A percentile compares a stretch with the other conserved stretches of the same genome.
Evolutionary conservation across 2,113 vertebrate genomes (phyloP).

Genomic region (Epinephelus lanceolatus): DNA sequence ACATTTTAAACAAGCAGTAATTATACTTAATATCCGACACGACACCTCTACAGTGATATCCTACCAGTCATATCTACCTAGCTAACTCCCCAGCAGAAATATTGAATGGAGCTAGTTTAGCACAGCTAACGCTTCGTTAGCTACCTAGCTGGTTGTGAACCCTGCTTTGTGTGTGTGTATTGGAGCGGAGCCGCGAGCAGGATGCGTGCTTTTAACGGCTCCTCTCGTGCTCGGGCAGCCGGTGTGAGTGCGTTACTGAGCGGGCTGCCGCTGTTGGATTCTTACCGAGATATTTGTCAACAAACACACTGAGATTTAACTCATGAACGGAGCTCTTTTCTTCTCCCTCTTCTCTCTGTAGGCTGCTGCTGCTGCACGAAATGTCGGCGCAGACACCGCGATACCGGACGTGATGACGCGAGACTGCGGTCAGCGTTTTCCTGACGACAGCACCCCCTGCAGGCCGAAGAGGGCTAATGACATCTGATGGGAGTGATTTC

Average conservation of each 20-base stretch:
- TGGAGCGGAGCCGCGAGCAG: constrained; percentile 28
- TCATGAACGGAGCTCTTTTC: constrained; percentile 53
- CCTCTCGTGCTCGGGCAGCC: constrained; percentile 6
- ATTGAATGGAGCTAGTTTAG: background rate
- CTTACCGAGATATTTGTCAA: constrained; percentile 78
- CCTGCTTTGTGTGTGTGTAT: constrained; percentile 52
- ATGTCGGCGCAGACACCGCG: constrained; percentile 73
- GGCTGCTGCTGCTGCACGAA: constrained; percentile 46
- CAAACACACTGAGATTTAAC: constrained; percentile 66
- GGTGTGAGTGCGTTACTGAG: constrained; percentile 21
- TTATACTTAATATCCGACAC: background rate
- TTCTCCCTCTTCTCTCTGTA: constrained; percentile 25
- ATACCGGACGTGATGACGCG: constrained; percentile 19
- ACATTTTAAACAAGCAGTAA: background rate
- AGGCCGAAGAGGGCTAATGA: background rate
- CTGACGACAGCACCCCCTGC: constrained; percentile 5
- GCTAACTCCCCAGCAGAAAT: background rate
- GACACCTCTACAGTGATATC: background rate
- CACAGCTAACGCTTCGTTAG: constrained; percentile 51
- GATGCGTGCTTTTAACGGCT: constrained; percentile 26
- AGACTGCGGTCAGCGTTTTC: background rate
- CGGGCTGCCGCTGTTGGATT: constrained; percentile 44
- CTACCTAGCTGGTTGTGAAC: constrained; percentile 37
- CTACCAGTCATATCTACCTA: constrained; percentile 3
- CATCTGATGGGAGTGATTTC: background rate